These are phyloP conservation scores for Malurus elegans DNA, from an alignment of 2,113 vertebrate genomes.

Conservation along the genomic window DNA sequence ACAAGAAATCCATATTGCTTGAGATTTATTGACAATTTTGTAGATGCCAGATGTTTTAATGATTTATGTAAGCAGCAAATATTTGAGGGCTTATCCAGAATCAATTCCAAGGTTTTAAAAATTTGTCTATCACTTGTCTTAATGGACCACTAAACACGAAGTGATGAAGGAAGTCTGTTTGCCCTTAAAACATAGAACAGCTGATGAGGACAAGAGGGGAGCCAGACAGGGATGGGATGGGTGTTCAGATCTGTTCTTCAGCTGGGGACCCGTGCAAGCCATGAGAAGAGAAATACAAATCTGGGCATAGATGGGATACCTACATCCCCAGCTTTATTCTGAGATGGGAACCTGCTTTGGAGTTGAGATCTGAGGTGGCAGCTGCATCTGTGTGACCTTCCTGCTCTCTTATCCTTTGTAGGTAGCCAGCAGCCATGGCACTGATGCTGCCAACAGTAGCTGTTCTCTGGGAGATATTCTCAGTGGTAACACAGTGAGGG, in stretches of 20 bases:
- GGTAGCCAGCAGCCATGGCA: neutral
- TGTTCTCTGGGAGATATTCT: neutral
- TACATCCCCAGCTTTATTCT: neutral
- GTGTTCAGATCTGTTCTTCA: neutral
- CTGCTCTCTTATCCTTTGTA: neutral
- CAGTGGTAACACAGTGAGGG: neutral
- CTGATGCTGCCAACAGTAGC: neutral
- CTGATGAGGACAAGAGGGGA: neutral
- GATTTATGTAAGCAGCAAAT: neutral
- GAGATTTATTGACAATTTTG: neutral
- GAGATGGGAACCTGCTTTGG: neutral
- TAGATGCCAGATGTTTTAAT: neutral
- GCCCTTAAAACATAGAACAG: neutral
- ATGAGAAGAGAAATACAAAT: neutral
- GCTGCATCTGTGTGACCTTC: neutral
- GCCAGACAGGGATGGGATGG: neutral
- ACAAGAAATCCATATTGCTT: conserved; percentile 3
- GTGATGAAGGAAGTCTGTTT: neutral
- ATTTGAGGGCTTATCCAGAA: neutral
- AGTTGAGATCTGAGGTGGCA: neutral
- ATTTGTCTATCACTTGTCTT: neutral
- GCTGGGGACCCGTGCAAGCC: fast-evolving
- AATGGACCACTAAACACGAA: neutral
- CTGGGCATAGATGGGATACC: neutral
- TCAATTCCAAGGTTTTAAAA: neutral